Base-by-base conservation (phyloP, 2,113 vertebrate species). In the Gasterosteus nipponicus region DNA sequence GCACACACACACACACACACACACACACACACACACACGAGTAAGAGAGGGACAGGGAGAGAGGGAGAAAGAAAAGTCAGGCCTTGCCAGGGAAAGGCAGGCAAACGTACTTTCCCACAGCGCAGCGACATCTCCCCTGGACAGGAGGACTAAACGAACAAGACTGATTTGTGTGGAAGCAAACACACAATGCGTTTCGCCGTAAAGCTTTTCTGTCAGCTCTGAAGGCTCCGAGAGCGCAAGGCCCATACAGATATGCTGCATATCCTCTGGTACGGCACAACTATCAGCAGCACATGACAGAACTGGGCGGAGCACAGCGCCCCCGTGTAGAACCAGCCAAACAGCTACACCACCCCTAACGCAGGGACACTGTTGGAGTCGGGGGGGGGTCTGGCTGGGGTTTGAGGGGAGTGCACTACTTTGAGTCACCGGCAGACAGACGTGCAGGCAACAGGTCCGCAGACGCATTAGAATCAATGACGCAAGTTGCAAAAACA, bases 221-320 rank as follows among this genome's bases (percentile, higher is more conserved):
- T 86, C 75, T 74, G 78, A 81, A 66, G 89, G 84, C 84, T 81
- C 58, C 5, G 76, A 75, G 75, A 81, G 77, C 79, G 47, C 86
- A 67, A 1, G 35, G 79, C 71, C 84, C 89, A 86, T 89, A 91
- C 87, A 87, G 89, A 92, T 83, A 84, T 77, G 79, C 56, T 42
- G 88, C 69, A 89, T 26, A 26, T 87, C 81, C 72, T 86, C 78
- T 80, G 84, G 87, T 82, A 89, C 80, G 42, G 62, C 71, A 78
- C 77, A 84, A 74, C 90, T 82, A 90, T 86, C 87, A 87, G 84
- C 83, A 86, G 86, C 87, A 88, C 73, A 91, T 88, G 86, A 91
- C 86, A 89, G 69, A 77, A 16, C 41, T 3, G 72, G 56, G 74
- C 10, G 31, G 74, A 77, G 73, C 54, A 42, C 1, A 33, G 33